These are phyloP conservation scores for Smutsia gigantea DNA, from an alignment of 2,797 vertebrate species.

Conservation along the genomic window DNA sequence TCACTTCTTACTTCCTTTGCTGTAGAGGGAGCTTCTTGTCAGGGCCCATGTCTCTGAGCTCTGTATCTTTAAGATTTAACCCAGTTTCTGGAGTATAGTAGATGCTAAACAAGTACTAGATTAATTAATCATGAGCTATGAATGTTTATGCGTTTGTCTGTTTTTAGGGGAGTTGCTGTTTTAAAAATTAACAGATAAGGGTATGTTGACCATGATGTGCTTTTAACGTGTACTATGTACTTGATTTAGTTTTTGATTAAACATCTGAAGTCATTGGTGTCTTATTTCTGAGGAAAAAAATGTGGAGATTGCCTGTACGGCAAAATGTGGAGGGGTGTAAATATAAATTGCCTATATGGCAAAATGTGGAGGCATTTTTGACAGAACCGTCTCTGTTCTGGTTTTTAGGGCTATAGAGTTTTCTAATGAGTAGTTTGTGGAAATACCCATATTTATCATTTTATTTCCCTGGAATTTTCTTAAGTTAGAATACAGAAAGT, in stretches of 20 bases:
- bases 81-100: background rate
- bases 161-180: background rate
- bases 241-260: conserved; percentile 26
- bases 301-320: background rate
- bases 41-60: background rate
- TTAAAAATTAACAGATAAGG: background rate
- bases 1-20: background rate
- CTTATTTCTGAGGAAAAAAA: conserved; percentile 25
- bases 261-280: background rate
- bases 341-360: too few species aligned
- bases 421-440: conserved; percentile 40
- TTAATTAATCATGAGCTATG: background rate
- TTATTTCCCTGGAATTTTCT: conserved; percentile 45
- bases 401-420: background rate
- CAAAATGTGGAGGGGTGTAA: too few species aligned
- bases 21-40: background rate
- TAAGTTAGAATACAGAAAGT: conserved; percentile 4
- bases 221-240: background rate
- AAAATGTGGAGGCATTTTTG: background rate
- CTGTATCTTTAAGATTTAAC: background rate
- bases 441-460: conserved; percentile 53
- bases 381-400: background rate
- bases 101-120: background rate
- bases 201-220: background rate
- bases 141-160: conserved; percentile 1